Evolutionary conservation across 2,888 invertebrate species (phyloP).

Genomic region (Conops quadrifasciatus): DNA sequence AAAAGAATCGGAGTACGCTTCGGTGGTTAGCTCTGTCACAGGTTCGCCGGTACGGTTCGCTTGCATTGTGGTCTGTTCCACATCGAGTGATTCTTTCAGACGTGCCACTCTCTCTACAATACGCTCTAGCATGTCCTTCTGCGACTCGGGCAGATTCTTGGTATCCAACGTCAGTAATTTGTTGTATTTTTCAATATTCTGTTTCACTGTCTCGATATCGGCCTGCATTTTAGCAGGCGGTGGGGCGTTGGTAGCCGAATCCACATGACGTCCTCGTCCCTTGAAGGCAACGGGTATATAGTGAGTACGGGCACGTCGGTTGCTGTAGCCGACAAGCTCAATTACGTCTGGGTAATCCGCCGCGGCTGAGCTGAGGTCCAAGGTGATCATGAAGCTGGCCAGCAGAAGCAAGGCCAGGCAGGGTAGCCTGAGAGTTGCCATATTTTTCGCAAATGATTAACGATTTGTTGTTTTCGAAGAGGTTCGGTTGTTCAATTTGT

Average conservation of each 20-base stretch:
- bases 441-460: too few species aligned
- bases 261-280: constrained; percentile 27
- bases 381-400: constrained; percentile 12
- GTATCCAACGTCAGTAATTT: constrained; percentile 61
- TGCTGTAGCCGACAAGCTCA: constrained; percentile 62
- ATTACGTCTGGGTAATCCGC: constrained; percentile 63
- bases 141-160: constrained; percentile 62
- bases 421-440: constrained; percentile 45
- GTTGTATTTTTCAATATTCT: constrained; percentile 63
- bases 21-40: constrained; percentile 40
- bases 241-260: constrained; percentile 43
- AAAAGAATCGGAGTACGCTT: constrained; percentile 34
- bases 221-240: constrained; percentile 60
- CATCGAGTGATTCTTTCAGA: constrained; percentile 62
- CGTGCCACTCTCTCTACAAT: constrained; percentile 65
- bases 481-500: too few species aligned
- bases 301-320: constrained; percentile 60
- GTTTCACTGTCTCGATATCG: constrained; percentile 63
- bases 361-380: constrained; percentile 5
- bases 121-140: constrained; percentile 63
- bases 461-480: too few species aligned
- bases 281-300: constrained; percentile 48
- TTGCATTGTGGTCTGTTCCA: constrained; percentile 46
- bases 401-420: constrained; percentile 45
- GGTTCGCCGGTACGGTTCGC: constrained; percentile 45